Percentiles rank a stretch among this genome's conserved stretches.
These are phyloP conservation scores for Hiodon alosoides DNA, from an alignment of 2,113 vertebrate genomes.

Conservation along the genomic window DNA sequence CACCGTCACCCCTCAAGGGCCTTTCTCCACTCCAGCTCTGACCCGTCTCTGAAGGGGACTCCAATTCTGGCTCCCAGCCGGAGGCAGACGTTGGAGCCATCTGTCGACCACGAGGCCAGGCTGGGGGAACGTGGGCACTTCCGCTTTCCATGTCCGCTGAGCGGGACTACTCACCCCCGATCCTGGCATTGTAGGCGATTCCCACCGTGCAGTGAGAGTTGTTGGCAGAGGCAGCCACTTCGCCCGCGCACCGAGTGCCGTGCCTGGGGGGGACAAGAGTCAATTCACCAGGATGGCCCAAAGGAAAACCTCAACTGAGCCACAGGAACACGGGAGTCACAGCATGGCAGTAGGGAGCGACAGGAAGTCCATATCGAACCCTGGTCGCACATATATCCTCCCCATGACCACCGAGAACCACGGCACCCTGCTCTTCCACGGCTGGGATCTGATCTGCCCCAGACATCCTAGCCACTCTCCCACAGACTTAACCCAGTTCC, in stretches of 20 bases:
- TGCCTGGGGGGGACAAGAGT: slow-evolving; percentile 69
- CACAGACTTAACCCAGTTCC: no score
- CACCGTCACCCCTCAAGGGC: not conserved
- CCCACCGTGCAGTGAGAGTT: slow-evolving; percentile 97
- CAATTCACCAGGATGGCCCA: not conserved
- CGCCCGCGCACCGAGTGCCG: slow-evolving; percentile 96
- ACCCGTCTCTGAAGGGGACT: no score
- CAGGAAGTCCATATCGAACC: no score
- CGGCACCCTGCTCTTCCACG: not conserved
- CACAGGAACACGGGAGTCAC: no score
- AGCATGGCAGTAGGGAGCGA: no score
- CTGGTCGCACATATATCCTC: no score
- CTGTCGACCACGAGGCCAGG: not conserved
- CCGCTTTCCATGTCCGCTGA: not conserved
- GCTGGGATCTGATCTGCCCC: not conserved
- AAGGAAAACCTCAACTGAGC: not conserved
- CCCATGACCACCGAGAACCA: not conserved
- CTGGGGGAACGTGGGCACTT: not conserved
- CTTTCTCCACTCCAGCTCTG: not conserved
- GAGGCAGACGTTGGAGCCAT: not conserved
- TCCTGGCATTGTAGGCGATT: slow-evolving; percentile 94
- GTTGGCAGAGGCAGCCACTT: slow-evolving; percentile 94
- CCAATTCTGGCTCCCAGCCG: no score
- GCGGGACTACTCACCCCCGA: slow-evolving; percentile 76
- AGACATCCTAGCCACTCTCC: no score